Evolutionary conservation across 2,113 vertebrate genomes (phyloP), one percentile per base, ranked within the genome.

Genomic region (Glaucidium brasilianum): DNA sequence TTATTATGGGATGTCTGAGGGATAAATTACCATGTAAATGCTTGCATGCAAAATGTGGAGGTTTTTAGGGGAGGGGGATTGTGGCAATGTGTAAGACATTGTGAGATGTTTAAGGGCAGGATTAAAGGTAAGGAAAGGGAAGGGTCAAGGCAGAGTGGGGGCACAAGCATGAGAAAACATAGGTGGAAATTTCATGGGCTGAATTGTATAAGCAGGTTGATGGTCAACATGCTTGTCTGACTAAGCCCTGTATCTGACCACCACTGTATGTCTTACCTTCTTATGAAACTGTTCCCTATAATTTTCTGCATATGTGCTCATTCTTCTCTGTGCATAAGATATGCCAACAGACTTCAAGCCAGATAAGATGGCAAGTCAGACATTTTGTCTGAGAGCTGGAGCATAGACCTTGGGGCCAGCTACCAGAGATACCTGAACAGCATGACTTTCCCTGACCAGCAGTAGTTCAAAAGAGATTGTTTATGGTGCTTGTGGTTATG

Each of bases 401-500:
- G 25, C 12, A 43, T 4, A 8, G 43, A 32, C 16, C 34, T 56
- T 5, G 5, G 10, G 11, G 26, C 4, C 25, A 39, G 43, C 10
- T 68, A 77, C 9, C 41, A 68, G 30, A 77, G 5, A 68, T 12
- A 53, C 27, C 11, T 11, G 23, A 73, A 22, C 19, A 77, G 35
- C 9, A 12, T 43, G 30, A 11, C 59, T 58, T 63, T 58, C n/a
- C 59, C 26, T n/a, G 39, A 27, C 5, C 32, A 74, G 45, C 20
- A 45, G 9, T 2, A 59, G 43, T 16, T 69, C n/a, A 43, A 12
- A 64, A 77, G 75, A 59, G 29, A 32, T 4, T 49, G 29, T 49
- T 90, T 18, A 29, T 0, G 0, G 21, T 17, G 23, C 34, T n/a
- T 5, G 2, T 45, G 15, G 56, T 69, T 59, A 53, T 2, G 6